phyloP scores from a whole-genome alignment of 2,113 vertebrate species.

The Myodes glareolus region DNA sequence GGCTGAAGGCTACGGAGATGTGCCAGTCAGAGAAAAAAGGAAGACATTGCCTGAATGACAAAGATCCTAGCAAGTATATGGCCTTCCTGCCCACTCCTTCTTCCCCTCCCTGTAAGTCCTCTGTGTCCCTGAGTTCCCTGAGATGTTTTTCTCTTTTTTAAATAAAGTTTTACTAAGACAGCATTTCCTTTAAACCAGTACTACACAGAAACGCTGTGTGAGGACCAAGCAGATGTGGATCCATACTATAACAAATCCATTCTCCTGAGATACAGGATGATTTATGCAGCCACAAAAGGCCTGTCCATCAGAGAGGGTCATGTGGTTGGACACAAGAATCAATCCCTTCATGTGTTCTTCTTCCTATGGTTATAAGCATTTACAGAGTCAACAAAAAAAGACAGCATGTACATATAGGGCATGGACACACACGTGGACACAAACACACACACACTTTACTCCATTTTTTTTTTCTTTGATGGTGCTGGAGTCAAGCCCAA shows the following conservation, averaged over 20 bases:
- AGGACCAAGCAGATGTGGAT: not conserved
- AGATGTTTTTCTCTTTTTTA: not conserved
- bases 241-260: not conserved
- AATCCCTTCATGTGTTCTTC: not conserved
- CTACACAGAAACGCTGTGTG: not conserved
- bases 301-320: not conserved
- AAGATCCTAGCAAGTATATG: not conserved
- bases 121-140: not conserved
- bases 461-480: not conserved
- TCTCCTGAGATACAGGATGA: not conserved
- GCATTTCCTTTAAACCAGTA: not conserved
- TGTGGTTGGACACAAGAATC: not conserved
- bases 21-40: not conserved
- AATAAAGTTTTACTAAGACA: not conserved
- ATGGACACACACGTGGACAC: not conserved
- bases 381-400: not conserved
- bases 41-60: not conserved
- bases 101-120: not conserved
- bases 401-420: rapidly evolving
- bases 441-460: not conserved
- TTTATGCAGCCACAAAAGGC: not conserved
- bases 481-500: not conserved
- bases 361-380: not conserved
- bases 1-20: not conserved
- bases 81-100: not conserved